These are phyloP conservation scores for Illadopsis cleaveri DNA, from an alignment of 2,113 vertebrate genomes.

Conservation along the genomic window DNA sequence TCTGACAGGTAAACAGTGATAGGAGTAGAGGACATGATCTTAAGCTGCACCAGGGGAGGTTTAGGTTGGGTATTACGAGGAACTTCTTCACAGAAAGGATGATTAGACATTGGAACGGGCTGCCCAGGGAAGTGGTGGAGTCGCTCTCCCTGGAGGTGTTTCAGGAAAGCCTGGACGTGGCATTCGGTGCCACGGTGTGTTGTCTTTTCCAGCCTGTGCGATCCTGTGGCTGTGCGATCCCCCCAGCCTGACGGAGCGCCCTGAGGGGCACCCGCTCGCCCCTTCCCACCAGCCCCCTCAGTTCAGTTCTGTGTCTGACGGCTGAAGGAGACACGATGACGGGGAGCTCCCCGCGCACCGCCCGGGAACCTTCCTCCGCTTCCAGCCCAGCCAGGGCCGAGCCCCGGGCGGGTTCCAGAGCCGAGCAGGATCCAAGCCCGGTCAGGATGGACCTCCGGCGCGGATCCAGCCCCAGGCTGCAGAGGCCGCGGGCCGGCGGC, in stretches of 20 bases:
- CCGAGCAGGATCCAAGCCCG: rapidly evolving
- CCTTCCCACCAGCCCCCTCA: not conserved
- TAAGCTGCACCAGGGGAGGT: not conserved
- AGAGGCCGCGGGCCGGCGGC: not conserved
- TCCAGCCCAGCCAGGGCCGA: rapidly evolving
- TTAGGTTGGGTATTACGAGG: not conserved
- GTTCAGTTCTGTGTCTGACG: rapidly evolving
- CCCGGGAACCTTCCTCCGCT: not conserved
- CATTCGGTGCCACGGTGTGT: not conserved
- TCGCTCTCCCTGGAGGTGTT: no score
- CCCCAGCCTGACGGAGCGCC: not conserved
- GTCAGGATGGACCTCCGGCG: rapidly evolving
- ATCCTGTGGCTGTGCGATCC: rapidly evolving
- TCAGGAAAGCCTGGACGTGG: not conserved
- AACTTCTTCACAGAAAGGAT: not conserved
- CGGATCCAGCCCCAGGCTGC: not conserved
- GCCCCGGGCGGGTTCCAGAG: not conserved
- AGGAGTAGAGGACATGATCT: not conserved
- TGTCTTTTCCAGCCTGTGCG: no score
- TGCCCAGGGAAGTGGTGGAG: not conserved
- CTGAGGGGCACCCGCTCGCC: not conserved
- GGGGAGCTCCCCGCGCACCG: not conserved
- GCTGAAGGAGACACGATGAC: no score
- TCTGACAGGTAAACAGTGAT: not conserved
- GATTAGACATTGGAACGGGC: not conserved